Percentiles rank a stretch among this genome's conserved stretches.
These are phyloP conservation scores for Peromyscus polionotus DNA, from an alignment of 2,113 vertebrate species.

Conservation along the genomic window DNA sequence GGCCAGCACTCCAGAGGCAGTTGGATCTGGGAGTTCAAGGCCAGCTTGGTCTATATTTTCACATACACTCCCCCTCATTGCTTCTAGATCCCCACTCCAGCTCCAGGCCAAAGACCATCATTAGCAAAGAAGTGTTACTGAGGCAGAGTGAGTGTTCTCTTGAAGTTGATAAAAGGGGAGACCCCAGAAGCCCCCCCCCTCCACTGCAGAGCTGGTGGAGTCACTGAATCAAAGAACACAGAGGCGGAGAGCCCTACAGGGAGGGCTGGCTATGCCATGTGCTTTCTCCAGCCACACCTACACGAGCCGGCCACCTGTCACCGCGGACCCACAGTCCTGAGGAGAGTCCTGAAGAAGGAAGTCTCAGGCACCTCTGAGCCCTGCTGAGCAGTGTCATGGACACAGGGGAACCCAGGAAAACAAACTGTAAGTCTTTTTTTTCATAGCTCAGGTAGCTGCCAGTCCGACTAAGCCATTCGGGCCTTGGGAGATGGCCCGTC, in stretches of 20 bases:
- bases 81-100: not conserved
- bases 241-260: not conserved
- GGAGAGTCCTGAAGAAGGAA: not conserved
- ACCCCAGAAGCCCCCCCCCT: not conserved
- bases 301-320: not conserved
- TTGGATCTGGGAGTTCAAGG: not conserved
- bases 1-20: not conserved
- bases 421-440: no score
- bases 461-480: accelerated
- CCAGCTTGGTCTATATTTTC: not conserved
- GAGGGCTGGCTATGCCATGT: not conserved
- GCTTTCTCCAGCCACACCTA: not conserved
- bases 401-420: not conserved
- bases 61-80: not conserved
- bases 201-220: not conserved
- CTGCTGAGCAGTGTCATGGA: not conserved
- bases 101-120: conserved; percentile 6
- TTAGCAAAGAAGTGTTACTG: conserved; percentile 47
- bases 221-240: accelerated
- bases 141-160: not conserved
- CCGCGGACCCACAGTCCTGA: not conserved
- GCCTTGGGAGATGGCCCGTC: no score
- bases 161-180: not conserved
- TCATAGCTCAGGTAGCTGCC: not conserved
- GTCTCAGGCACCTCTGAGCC: no score